Conservation (phyloP, 2,888 invertebrate species). For the Tholera decimalis region DNA sequence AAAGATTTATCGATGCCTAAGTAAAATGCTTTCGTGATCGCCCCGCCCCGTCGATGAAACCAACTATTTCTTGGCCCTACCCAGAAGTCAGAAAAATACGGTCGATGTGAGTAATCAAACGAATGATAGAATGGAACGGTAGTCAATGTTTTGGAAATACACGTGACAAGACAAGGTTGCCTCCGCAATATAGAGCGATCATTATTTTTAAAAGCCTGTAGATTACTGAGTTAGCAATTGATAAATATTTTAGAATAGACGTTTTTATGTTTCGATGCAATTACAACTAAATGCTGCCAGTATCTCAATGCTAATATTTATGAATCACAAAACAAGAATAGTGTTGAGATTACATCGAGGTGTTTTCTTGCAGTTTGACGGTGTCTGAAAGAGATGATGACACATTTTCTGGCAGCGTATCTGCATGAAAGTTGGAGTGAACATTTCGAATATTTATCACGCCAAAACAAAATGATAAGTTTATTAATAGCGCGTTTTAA, state of each 20-base stretch:
- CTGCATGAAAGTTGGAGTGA: conserved; percentile 31
- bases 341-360: conserved; percentile 64
- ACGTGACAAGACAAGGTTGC: conserved; percentile 54
- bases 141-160: conserved; percentile 49
- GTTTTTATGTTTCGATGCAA: conserved; percentile 64
- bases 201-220: conserved; percentile 57
- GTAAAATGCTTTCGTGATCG: conserved; percentile 45
- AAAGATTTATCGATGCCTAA: conserved; percentile 56
- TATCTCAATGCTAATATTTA: conserved; percentile 64
- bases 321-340: conserved; percentile 74
- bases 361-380: conserved; percentile 47
- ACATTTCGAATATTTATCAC: conserved; percentile 41
- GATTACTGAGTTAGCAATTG: conserved; percentile 26
- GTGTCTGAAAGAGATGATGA: conserved; percentile 50
- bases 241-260: conserved; percentile 35
- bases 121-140: conserved; percentile 41
- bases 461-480: conserved; percentile 46
- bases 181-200: conserved; percentile 38
- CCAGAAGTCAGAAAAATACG: conserved; percentile 52
- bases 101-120: conserved; percentile 50
- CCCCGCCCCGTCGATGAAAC: conserved; percentile 52
- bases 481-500: conserved; percentile 33
- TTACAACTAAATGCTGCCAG: conserved; percentile 64
- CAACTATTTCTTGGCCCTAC: conserved; percentile 58
- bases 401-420: conserved; percentile 57